Base-by-base conservation (phyloP, 2,113 vertebrate species). In the Bostrychus sinensis region DNA sequence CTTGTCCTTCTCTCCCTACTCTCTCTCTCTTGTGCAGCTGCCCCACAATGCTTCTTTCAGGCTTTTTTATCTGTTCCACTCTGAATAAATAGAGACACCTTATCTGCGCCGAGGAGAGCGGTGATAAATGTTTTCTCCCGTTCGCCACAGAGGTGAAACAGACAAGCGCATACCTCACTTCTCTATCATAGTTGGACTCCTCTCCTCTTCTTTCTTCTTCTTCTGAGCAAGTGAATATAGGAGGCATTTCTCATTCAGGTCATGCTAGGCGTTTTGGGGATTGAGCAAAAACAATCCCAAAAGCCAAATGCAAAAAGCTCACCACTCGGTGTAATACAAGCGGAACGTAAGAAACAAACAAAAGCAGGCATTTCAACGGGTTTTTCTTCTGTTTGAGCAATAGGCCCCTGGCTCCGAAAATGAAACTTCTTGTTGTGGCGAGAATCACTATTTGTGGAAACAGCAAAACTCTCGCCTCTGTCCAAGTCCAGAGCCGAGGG, bases 21-120 rank as follows among this genome's bases (percentile, higher is more conserved):
- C n/a, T n/a, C n/a, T n/a, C n/a, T n/a, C n/a, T n/a, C n/a, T n/a
- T n/a, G n/a, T n/a, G n/a, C n/a, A n/a, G 36, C 26, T 65, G 69
- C 41, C 67, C 63, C 72, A 77, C 88, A 83, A 68, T 80, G 77
- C 73, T 77, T 86, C 83, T 78, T 89, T 88, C 84, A 85, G 59
- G n/a, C n/a, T n/a, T 66, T 70, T 83, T 86, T 86, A 87, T 91
- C 87, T 85, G 55, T 19, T 79, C 56, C 74, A 70, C 78, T 77
- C 71, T 82, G 89, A 89, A 88, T 91, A 87, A 88, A 87, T 87
- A 83, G 84, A 84, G 82, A 83, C 81, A 85, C 84, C 89, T 89
- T 90, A 91, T 90, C 88, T 80, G 56, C 6, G 43, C 73, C n/a
- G 41, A 80, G 70, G 75, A 80, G 82, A 83, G 78, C 48, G 64